Conservation (phyloP, 2,888 invertebrate species). For the Orthosia gothica region DNA sequence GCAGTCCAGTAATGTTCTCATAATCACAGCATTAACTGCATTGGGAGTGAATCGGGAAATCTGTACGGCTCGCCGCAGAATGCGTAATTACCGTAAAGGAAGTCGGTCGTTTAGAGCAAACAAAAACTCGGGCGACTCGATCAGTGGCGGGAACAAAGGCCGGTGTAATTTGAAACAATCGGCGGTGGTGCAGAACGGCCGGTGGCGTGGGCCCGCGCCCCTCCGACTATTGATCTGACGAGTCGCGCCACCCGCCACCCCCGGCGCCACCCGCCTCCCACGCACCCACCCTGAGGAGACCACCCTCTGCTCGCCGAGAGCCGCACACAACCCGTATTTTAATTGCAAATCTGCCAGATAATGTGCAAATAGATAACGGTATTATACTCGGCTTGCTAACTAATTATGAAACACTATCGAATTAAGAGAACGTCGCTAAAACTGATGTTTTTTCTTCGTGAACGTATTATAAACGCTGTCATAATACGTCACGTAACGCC, state of each 20-base stretch:
- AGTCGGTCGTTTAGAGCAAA: constrained; percentile 89
- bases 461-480: constrained; percentile 33
- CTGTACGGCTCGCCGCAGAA: constrained; percentile 83
- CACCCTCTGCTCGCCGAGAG: constrained; percentile 74
- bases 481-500: constrained; percentile 44
- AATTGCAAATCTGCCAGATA: constrained; percentile 92
- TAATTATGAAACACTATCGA: constrained; percentile 87
- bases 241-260: constrained; percentile 78
- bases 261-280: constrained; percentile 71
- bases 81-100: constrained; percentile 90
- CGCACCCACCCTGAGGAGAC: constrained; percentile 70
- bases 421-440: constrained; percentile 73
- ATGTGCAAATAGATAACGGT: constrained; percentile 91
- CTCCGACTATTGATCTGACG: constrained; percentile 91
- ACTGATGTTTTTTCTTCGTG: constrained; percentile 20
- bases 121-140: constrained; percentile 90
- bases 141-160: constrained; percentile 90
- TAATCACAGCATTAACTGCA: constrained; percentile 77
- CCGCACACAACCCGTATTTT: constrained; percentile 89
- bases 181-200: constrained; percentile 87
- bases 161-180: constrained; percentile 91
- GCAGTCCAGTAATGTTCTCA: constrained; percentile 62
- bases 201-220: constrained; percentile 87
- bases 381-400: constrained; percentile 89
- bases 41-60: constrained; percentile 80